Percentiles rank a stretch among this genome's conserved stretches.
phyloP scores from a whole-genome alignment of 2,888 invertebrate genomes.

The Galerucella calmariensis region DNA sequence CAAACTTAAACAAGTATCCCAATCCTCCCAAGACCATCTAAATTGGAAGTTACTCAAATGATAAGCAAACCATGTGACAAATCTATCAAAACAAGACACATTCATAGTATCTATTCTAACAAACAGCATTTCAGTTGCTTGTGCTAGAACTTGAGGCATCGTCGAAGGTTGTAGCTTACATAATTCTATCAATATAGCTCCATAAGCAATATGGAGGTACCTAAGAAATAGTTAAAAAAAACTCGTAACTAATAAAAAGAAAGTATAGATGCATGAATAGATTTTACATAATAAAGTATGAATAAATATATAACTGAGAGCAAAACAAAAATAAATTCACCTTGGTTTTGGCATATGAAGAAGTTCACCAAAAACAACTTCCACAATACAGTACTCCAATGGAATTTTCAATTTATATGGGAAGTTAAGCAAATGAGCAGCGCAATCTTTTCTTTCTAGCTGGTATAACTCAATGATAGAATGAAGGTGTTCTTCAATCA shows the following conservation, averaged over 20 bases:
- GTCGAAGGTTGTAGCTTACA: slow-evolving; percentile 97
- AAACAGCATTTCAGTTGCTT: slow-evolving; percentile 97
- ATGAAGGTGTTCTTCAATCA: slow-evolving; percentile 97
- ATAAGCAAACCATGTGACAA: slow-evolving; percentile 97
- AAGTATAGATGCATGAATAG: too few species aligned
- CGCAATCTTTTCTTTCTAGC: slow-evolving; percentile 94
- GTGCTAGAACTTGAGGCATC: slow-evolving; percentile 97
- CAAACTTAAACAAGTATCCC: slow-evolving; percentile 87
- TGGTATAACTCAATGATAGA: slow-evolving; percentile 91
- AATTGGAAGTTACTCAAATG: slow-evolving; percentile 99
- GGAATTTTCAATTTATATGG: slow-evolving; percentile 95
- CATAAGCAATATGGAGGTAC: slow-evolving; percentile 92
- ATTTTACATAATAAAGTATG: neutral
- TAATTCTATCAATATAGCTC: slow-evolving; percentile 94
- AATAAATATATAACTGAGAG: too few species aligned
- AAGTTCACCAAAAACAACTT: slow-evolving; percentile 94
- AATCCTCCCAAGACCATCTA: slow-evolving; percentile 98
- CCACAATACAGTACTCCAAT: slow-evolving; percentile 97
- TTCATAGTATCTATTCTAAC: slow-evolving; percentile 98
- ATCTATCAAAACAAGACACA: slow-evolving; percentile 94
- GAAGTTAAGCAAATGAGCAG: slow-evolving; percentile 90
- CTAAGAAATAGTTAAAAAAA: neutral
- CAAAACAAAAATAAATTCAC: neutral
- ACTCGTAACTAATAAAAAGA: too few species aligned
- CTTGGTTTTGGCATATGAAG: slow-evolving; percentile 92